Percentiles rank a stretch among this genome's conserved stretches.
Evolutionary conservation across 2,113 vertebrate species (phyloP).

Genomic region (Carassius gibelio): DNA sequence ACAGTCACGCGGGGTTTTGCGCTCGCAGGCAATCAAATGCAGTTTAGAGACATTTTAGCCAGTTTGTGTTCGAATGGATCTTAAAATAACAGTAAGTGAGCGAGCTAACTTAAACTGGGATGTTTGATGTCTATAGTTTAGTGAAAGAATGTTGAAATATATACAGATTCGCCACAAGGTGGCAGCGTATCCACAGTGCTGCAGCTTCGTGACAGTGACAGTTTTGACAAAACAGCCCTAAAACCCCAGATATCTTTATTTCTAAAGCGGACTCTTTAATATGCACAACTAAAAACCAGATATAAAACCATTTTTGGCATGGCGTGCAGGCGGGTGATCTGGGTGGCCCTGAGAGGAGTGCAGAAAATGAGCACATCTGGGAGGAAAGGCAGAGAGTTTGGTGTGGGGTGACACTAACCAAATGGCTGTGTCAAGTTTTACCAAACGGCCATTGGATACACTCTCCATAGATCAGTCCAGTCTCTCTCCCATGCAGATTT

Average conservation of each 20-base stretch:
- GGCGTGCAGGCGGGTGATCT: not conserved
- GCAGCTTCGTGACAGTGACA: not conserved
- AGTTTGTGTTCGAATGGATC: not conserved
- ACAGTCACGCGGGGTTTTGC: not conserved
- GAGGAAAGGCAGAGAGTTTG: constrained; percentile 23
- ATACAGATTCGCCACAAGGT: constrained; percentile 8
- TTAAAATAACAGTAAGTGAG: not conserved
- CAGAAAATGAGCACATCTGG: constrained; percentile 41
- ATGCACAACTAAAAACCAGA: not conserved
- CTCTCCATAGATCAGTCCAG: not conserved
- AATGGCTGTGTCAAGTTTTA: constrained; percentile 38
- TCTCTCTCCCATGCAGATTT: constrained; percentile 41
- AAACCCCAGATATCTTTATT: not conserved
- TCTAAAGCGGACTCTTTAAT: not conserved
- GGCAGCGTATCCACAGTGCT: not conserved
- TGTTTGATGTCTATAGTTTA: not conserved
- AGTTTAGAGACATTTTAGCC: not conserved
- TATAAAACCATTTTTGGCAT: not conserved
- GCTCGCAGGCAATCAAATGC: not conserved
- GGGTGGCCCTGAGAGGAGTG: not conserved
- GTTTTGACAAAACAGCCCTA: constrained; percentile 14
- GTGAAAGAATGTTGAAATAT: not conserved
- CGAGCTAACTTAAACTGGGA: not conserved
- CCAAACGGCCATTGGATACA: constrained; percentile 1
- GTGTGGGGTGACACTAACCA: constrained; percentile 50